Evolutionary conservation across 2,888 invertebrate species (phyloP), one percentile per base, ranked within the genome.

Genomic region (Aporophyla nigra): DNA sequence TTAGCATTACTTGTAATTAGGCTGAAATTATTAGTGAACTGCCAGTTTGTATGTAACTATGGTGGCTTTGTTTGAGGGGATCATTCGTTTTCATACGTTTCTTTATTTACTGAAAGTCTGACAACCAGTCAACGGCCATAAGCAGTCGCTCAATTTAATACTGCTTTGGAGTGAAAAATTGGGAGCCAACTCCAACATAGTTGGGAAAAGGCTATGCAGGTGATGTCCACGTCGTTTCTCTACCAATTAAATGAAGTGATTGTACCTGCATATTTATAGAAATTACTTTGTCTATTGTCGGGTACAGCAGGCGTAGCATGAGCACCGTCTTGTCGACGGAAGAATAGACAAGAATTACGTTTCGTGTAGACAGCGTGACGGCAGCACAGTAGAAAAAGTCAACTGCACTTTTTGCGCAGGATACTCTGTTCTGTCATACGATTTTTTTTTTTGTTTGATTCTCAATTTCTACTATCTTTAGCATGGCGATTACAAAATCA

Each of bases 1-100:
- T 76, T 80, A 84, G 43, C 78, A 27, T 83, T 61, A 80, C 65
- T 66, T 77, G 59, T 69, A 66, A 80, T 83, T 66, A 78, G 7
- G 24, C 21, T 66, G 51, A 83, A 66, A 70, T 80, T 51, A 70
- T 77, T 65, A 51, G 65, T 63, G 24, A 43, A 16, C 16, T 33
- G 59, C 21, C 21, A 56, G 46, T 58, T 62, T 53, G 46, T 53
- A 16, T 33, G 21, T 14, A 14, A 14, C 6, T 14, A 53, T 40
- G 1, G 3, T 40, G 33, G 16, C 33, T 33, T 49, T 27, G 19
- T 43, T 19, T 9, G 7, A 1, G 10, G 1, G n/a, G 24, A 14
- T 40, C 3, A 10, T 46, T 65, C 6, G 12, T 24, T 27, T 6
- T 65, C 12, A 27, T 7, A 24, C 10, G 10, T 46, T 46, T 62